Percentiles rank a stretch among this genome's conserved stretches.
These are phyloP conservation scores for Conus betulinus DNA, from an alignment of 1,140 invertebrate genomes.

Conservation along the genomic window DNA sequence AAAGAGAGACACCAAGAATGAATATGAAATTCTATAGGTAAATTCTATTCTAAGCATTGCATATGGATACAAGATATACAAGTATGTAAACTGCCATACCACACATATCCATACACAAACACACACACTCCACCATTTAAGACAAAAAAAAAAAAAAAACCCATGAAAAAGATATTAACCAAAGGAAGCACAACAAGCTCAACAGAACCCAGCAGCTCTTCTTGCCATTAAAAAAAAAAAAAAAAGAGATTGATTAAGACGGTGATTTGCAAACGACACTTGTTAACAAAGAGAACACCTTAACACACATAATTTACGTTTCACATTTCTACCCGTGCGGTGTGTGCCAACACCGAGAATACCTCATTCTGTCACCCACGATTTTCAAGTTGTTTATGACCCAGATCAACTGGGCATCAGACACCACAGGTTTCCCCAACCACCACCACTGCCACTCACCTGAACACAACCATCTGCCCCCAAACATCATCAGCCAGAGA, in stretches of 20 bases:
- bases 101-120: neutral
- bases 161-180: neutral
- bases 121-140: neutral
- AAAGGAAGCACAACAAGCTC: neutral
- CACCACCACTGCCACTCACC: too few relatives aligned
- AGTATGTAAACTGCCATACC: neutral
- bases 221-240: neutral
- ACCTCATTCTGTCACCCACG: neutral
- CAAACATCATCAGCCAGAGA: too few relatives aligned
- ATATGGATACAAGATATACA: neutral
- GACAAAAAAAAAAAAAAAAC: neutral
- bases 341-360: neutral
- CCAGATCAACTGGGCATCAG: too few relatives aligned
- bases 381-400: neutral
- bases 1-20: neutral
- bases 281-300: too few relatives aligned
- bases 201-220: neutral
- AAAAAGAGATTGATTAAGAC: neutral
- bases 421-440: too few relatives aligned
- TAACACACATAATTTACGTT: neutral
- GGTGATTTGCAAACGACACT: too few relatives aligned
- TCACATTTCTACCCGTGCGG: neutral
- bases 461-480: too few relatives aligned
- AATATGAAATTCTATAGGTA: neutral
- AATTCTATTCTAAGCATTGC: constrained; percentile 1